Evolutionary conservation across 2,113 vertebrate genomes (phyloP).

Genomic region (Recurvirostra avosetta): DNA sequence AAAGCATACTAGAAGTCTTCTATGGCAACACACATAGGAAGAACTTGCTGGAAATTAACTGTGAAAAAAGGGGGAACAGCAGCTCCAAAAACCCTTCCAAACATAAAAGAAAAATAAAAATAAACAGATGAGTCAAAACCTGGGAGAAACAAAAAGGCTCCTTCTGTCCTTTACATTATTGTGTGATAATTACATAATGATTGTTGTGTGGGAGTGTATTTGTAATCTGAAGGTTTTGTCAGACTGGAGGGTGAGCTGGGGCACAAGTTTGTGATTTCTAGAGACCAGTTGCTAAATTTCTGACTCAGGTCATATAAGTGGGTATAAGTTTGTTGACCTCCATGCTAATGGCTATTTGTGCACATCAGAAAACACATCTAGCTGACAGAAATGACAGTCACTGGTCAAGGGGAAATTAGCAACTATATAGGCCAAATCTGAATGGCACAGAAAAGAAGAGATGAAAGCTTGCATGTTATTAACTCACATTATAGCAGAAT

Average conservation of each 20-base stretch:
- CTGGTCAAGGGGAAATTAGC: background rate
- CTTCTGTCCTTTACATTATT: background rate
- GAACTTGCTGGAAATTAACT: background rate
- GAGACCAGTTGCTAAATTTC: background rate
- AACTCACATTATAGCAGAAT: background rate
- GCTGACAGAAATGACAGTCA: background rate
- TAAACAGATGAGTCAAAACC: background rate
- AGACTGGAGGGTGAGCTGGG: background rate
- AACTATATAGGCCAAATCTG: background rate
- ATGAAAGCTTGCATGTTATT: background rate
- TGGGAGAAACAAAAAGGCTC: background rate
- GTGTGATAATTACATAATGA: background rate
- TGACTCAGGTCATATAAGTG: background rate
- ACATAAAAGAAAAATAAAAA: background rate
- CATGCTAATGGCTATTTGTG: background rate
- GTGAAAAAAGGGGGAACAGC: background rate
- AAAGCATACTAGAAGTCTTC: background rate
- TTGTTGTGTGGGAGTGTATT: background rate
- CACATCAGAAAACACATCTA: background rate
- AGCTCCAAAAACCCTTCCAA: background rate
- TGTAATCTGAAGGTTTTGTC: background rate
- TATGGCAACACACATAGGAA: background rate
- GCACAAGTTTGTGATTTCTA: background rate
- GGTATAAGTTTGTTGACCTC: background rate
- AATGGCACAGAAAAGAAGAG: background rate